A percentile compares a stretch with the other conserved stretches of the same genome.
phyloP scores from a whole-genome alignment of 1,140 invertebrate species.

The Diabrotica virgifera region DNA sequence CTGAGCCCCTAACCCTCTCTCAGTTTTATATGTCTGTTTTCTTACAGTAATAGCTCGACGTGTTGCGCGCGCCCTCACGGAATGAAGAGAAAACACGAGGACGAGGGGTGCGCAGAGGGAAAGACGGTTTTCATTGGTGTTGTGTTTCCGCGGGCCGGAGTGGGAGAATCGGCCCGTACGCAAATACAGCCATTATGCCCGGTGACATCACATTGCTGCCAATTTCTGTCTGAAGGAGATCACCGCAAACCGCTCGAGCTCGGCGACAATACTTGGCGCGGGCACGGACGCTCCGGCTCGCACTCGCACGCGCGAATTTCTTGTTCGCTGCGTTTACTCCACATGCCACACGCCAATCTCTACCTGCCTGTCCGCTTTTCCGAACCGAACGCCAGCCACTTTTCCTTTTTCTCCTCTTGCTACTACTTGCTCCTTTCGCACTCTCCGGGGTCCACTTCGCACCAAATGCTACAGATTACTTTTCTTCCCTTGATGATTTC shows the following conservation, averaged over 20 bases:
- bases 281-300: neutral
- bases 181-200: conserved; percentile 49
- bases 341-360: neutral
- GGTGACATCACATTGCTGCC: conserved; percentile 22
- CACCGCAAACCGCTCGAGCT: conserved; percentile 20
- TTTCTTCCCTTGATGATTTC: conserved; percentile 2
- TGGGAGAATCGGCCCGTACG: conserved; percentile 40
- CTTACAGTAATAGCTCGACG: conserved; percentile 51
- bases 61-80: conserved; percentile 42
- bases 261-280: conserved; percentile 3
- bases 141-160: conserved; percentile 45
- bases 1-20: conserved; percentile 49
- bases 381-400: neutral
- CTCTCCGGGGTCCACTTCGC: conserved; percentile 1
- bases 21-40: conserved; percentile 53
- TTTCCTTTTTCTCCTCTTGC: neutral
- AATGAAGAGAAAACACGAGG: conserved; percentile 41
- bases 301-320: neutral
- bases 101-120: conserved; percentile 37
- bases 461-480: conserved; percentile 1
- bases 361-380: conserved; percentile 4
- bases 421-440: neutral
- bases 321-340: neutral
- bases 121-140: conserved; percentile 50
- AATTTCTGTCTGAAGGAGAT: conserved; percentile 22